Evolutionary conservation across 2,888 invertebrate genomes (phyloP).

Genomic region (Acheta domesticus): DNA sequence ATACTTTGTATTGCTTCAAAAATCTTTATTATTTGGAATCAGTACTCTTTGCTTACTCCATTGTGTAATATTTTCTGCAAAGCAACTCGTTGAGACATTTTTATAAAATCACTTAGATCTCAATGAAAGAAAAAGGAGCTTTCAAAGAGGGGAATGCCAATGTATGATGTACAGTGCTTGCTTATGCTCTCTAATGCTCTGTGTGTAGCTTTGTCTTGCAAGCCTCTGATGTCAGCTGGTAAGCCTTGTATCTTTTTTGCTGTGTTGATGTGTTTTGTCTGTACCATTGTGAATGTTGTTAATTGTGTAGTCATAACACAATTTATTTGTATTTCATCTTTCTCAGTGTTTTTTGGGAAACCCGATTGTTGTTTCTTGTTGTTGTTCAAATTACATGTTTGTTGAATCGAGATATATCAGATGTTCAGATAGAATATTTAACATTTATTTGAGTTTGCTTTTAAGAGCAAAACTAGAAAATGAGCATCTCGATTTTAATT

Average conservation of each 20-base stretch:
- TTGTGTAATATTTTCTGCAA: no score
- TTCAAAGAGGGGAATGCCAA: neutral
- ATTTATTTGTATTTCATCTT: neutral
- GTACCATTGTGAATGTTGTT: slow-evolving; percentile 9
- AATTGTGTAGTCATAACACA: neutral
- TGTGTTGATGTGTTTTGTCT: slow-evolving; percentile 2
- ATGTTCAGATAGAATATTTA: neutral
- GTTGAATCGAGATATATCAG: neutral
- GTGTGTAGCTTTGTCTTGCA: slow-evolving; percentile 1
- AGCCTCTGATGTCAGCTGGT: slow-evolving; percentile 12
- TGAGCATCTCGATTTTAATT: neutral
- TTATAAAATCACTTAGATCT: neutral
- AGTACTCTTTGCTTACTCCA: no score
- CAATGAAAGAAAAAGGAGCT: neutral
- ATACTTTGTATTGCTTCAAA: no score
- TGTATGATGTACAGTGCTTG: slow-evolving; percentile 5
- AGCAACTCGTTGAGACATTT: neutral
- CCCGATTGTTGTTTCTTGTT: neutral
- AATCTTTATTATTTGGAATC: no score
- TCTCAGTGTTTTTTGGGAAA: slow-evolving; percentile 2
- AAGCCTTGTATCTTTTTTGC: slow-evolving; percentile 3
- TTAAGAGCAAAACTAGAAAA: neutral
- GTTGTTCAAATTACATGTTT: neutral
- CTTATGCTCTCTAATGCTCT: slow-evolving; percentile 9
- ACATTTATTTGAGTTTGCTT: neutral